Conservation (phyloP, 2,797 vertebrate genomes). For the Nyctibius grandis region DNA sequence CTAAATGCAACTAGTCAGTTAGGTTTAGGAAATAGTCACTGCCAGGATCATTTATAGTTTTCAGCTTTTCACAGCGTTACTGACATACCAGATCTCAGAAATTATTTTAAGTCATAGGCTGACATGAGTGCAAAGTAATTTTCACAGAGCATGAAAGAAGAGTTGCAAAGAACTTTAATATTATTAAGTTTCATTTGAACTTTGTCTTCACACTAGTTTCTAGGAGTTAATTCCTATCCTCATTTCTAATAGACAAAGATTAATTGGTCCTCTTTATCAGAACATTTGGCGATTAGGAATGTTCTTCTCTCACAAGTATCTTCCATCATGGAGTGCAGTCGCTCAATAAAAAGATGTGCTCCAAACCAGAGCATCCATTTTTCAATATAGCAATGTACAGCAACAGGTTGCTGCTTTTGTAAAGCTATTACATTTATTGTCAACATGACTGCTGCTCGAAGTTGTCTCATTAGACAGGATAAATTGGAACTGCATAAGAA, state of each 20-base stretch:
- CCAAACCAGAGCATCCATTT: slow-evolving; percentile 68
- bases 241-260: slow-evolving; percentile 72
- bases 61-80: slow-evolving; percentile 38
- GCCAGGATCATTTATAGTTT: slow-evolving; percentile 47
- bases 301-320: slow-evolving; percentile 69
- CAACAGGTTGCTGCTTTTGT: slow-evolving; percentile 73
- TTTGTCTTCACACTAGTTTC: slow-evolving; percentile 63
- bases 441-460: slow-evolving; percentile 66
- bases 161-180: slow-evolving; percentile 55
- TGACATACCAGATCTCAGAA: not conserved
- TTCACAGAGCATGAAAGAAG: slow-evolving; percentile 1
- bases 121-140: slow-evolving; percentile 35
- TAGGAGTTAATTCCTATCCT: slow-evolving; percentile 65
- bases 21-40: slow-evolving; percentile 41
- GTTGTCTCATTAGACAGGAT: slow-evolving; percentile 74
- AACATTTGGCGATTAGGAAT: slow-evolving; percentile 71
- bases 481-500: slow-evolving; percentile 66
- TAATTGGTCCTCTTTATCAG: slow-evolving; percentile 76
- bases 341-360: slow-evolving; percentile 75
- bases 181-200: slow-evolving; percentile 66
- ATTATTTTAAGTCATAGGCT: slow-evolving; percentile 36
- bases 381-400: slow-evolving; percentile 66
- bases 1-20: slow-evolving; percentile 24
- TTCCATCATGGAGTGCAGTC: slow-evolving; percentile 66
- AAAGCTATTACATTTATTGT: slow-evolving; percentile 80